Conservation (phyloP, 2,888 invertebrate genomes). For the Caenorhabditis afra region DNA sequence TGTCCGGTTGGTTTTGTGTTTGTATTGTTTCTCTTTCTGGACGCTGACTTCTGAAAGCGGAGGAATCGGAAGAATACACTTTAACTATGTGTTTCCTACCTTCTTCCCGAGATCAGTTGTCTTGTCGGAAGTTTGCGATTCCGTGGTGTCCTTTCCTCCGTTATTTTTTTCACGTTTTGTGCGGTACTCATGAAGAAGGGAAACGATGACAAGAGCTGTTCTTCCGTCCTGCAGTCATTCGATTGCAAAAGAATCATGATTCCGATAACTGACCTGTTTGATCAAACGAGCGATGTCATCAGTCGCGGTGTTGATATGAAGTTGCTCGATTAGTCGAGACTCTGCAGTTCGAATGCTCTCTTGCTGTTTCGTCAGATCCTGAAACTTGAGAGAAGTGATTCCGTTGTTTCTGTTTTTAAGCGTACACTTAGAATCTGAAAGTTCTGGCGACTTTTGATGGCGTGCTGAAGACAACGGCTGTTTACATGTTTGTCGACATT, state of each 20-base stretch:
- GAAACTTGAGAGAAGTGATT: slow-evolving; percentile 41
- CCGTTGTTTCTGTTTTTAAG: neutral
- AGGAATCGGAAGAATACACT: slow-evolving; percentile 2
- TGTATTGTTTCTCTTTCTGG: slow-evolving; percentile 17
- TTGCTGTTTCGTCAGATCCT: slow-evolving; percentile 68
- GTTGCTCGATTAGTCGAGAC: slow-evolving; percentile 72
- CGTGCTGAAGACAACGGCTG: slow-evolving; percentile 39
- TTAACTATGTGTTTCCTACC: neutral
- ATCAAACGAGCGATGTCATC: slow-evolving; percentile 76
- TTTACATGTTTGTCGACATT: slow-evolving; percentile 42
- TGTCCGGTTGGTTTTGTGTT: slow-evolving; percentile 9
- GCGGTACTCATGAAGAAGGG: slow-evolving; percentile 75
- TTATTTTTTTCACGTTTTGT: slow-evolving; percentile 64
- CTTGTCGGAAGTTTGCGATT: slow-evolving; percentile 19
- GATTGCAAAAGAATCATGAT: no score
- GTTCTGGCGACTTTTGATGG: slow-evolving; percentile 37
- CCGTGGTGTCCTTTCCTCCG: slow-evolving; percentile 19
- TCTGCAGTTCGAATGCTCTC: slow-evolving; percentile 69
- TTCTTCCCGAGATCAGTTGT: slow-evolving; percentile 13
- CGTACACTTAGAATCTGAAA: slow-evolving; percentile 24
- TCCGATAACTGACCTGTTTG: slow-evolving; percentile 46
- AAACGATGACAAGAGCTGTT: slow-evolving; percentile 78
- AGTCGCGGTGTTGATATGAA: slow-evolving; percentile 76
- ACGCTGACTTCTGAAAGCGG: slow-evolving; percentile 35
- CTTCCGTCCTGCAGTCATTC: slow-evolving; percentile 74